Evolutionary conservation across 2,113 vertebrate species (phyloP).

Genomic region (Struthidea cinerea): DNA sequence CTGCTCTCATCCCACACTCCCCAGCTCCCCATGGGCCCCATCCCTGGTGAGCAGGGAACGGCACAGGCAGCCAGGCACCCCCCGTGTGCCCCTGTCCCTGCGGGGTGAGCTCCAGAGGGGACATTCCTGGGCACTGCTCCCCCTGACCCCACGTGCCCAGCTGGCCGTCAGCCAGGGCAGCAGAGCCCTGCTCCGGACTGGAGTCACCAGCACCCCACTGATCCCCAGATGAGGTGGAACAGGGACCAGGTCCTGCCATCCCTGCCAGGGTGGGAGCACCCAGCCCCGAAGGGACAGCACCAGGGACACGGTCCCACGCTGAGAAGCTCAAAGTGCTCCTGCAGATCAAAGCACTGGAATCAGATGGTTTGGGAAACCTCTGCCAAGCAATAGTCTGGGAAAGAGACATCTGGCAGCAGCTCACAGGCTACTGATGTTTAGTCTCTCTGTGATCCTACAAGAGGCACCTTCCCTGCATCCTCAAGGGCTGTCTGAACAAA

Average conservation of each 20-base stretch:
- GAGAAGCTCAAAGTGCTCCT: neutral
- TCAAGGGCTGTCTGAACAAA: neutral
- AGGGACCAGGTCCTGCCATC: neutral
- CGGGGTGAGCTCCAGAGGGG: neutral
- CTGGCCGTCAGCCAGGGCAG: neutral
- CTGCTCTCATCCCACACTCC: neutral
- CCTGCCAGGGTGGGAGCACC: neutral
- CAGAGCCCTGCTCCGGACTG: neutral
- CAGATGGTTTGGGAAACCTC: neutral
- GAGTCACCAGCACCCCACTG: neutral
- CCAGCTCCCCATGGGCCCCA: fast-evolving
- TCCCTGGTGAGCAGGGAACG: neutral
- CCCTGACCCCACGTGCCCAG: fast-evolving
- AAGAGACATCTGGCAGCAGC: neutral
- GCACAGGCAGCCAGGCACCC: neutral
- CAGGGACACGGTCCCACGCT: fast-evolving
- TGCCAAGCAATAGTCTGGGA: neutral
- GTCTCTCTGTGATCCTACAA: neutral
- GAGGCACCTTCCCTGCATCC: neutral
- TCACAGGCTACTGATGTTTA: neutral
- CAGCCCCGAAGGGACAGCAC: fast-evolving
- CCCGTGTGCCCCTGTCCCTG: fast-evolving
- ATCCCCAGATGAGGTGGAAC: fast-evolving
- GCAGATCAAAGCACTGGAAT: neutral
- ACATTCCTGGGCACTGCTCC: fast-evolving